A percentile compares a stretch with the other conserved stretches of the same genome.
These are phyloP conservation scores for Drosophila monieri DNA, from an alignment of 2,888 invertebrate species.

Conservation along the genomic window DNA sequence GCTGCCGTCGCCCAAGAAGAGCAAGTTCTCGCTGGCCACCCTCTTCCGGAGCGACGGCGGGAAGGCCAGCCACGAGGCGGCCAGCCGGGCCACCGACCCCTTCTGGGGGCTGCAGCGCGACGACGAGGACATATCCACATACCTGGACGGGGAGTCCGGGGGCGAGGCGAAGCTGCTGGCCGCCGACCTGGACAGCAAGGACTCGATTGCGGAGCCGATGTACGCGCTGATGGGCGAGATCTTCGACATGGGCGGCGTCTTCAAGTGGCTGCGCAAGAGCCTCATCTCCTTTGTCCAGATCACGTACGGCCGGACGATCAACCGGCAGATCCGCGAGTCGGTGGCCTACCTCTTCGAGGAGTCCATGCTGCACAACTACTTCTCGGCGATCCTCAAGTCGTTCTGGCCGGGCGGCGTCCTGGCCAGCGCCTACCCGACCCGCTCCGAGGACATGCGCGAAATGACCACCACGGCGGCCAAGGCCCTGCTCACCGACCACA, in stretches of 20 bases:
- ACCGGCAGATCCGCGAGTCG: conserved; percentile 94
- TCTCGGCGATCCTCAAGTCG: conserved; percentile 91
- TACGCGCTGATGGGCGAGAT: conserved; percentile 94
- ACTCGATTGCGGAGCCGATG: conserved; percentile 95
- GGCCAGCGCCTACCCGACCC: conserved; percentile 84
- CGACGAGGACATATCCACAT: conserved; percentile 92
- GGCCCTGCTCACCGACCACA: conserved; percentile 87
- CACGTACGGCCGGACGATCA: conserved; percentile 96
- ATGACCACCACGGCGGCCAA: conserved; percentile 89
- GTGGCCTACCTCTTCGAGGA: conserved; percentile 95
- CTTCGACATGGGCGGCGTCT: conserved; percentile 95
- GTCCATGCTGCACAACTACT: conserved; percentile 95
- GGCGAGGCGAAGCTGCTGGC: conserved; percentile 82
- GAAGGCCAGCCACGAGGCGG: conserved; percentile 84
- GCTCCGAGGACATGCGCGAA: conserved; percentile 87
- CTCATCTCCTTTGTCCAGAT: conserved; percentile 96
- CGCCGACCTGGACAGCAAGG: conserved; percentile 87
- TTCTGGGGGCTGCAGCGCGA: conserved; percentile 87
- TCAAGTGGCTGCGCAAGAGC: conserved; percentile 93
- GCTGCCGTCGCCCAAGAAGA: conserved; percentile 91
- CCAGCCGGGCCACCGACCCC: conserved; percentile 84
- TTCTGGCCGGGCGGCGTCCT: conserved; percentile 96
- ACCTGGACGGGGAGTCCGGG: conserved; percentile 88
- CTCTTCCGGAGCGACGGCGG: conserved; percentile 91
- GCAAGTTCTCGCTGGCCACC: conserved; percentile 93